phyloP scores from a whole-genome alignment of 2,113 vertebrate genomes.

The Oxyruncus cristatus region DNA sequence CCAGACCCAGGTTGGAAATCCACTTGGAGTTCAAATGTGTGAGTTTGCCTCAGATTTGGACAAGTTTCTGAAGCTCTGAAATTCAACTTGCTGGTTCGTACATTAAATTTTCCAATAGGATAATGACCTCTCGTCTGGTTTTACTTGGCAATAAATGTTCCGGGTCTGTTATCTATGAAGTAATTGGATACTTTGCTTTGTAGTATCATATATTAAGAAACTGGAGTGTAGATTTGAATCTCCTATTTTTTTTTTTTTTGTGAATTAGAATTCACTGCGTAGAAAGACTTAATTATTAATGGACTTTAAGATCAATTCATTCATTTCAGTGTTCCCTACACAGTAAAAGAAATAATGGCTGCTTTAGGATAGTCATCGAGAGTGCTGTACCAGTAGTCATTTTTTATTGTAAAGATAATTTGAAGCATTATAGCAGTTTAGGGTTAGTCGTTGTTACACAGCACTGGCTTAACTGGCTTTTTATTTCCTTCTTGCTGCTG shows the following conservation, averaged over 20 bases:
- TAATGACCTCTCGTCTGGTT: neutral
- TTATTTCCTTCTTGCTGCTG: neutral
- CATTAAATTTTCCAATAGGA: neutral
- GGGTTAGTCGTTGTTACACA: neutral
- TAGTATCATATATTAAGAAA: neutral
- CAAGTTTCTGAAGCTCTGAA: neutral
- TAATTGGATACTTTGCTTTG: neutral
- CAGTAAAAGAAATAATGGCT: neutral
- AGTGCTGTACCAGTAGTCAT: neutral
- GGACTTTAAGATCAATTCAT: neutral
- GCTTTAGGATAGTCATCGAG: neutral
- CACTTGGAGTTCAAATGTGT: fast-evolving
- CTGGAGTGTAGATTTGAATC: neutral
- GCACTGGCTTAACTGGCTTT: neutral
- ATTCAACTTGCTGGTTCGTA: neutral
- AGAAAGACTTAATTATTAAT: neutral
- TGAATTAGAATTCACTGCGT: neutral
- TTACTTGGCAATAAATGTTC: neutral
- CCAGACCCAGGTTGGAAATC: neutral
- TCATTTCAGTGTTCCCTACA: neutral
- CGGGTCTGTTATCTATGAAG: neutral
- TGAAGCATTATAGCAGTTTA: neutral
- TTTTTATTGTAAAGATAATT: neutral
- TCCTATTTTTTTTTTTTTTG: neutral
- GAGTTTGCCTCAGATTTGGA: neutral